Conservation (phyloP, 2,888 invertebrate genomes). For the Oligia strigilis region DNA sequence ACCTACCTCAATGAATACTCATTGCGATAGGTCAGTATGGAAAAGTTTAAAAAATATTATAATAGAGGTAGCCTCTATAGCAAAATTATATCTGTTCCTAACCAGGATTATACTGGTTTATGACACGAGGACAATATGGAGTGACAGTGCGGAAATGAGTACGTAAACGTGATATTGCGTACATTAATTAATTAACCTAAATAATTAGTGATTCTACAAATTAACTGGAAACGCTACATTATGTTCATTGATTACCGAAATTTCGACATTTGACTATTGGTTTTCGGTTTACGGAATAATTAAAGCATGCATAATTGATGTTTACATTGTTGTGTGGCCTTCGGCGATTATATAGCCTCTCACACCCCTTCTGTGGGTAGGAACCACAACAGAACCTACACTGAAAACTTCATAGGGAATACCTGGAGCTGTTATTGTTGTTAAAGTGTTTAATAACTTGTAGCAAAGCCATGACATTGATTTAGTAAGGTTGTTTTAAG, state of each 20-base stretch:
- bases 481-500: neutral
- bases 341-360: neutral
- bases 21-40: neutral
- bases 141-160: neutral
- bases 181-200: conserved; percentile 14
- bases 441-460: neutral
- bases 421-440: conserved; percentile 2
- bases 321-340: conserved; percentile 16
- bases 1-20: neutral
- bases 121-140: neutral
- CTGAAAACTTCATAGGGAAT: neutral
- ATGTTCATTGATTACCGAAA: conserved; percentile 16
- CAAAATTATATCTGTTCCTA: neutral
- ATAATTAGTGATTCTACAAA: conserved; percentile 21
- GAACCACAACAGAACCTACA: neutral
- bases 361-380: neutral
- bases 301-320: conserved; percentile 21
- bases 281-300: conserved; percentile 35
- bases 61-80: neutral
- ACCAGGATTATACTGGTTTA: neutral
- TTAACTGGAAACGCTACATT: neutral
- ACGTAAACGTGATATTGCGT: neutral
- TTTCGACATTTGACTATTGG: conserved; percentile 18
- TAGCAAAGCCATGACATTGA: neutral
- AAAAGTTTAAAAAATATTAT: neutral